phyloP scores from a whole-genome alignment of 2,113 vertebrate genomes.

The Phalacrocorax carbo region DNA sequence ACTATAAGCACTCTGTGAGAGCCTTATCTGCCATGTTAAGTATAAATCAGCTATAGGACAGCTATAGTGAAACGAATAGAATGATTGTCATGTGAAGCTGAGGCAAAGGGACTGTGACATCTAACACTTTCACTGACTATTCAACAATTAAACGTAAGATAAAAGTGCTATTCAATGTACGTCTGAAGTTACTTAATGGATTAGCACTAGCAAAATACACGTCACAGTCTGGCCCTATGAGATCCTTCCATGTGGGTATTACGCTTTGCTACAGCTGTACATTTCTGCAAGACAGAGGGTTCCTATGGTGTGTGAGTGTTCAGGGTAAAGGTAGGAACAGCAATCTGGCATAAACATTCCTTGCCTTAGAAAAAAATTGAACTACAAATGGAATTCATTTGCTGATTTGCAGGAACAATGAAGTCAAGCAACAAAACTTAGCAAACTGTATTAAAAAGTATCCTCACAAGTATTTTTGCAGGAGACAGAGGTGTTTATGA shows the following conservation, averaged over 20 bases:
- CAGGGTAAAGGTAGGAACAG: neutral
- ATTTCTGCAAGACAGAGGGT: neutral
- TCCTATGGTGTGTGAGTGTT: neutral
- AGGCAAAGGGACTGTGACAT: neutral
- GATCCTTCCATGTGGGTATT: neutral
- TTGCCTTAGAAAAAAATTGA: neutral
- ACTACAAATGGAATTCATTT: constrained; percentile 40
- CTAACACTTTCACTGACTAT: neutral
- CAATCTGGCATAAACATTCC: constrained; percentile 3
- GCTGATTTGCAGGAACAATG: constrained; percentile 47
- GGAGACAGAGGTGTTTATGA: constrained; percentile 48
- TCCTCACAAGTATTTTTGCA: constrained; percentile 50
- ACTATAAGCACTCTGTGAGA: neutral
- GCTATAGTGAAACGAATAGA: neutral
- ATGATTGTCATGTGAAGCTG: neutral
- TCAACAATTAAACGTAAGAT: neutral
- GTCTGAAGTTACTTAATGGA: neutral
- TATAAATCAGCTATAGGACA: neutral
- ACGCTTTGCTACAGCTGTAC: neutral
- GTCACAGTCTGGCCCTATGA: neutral
- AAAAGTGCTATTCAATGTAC: neutral
- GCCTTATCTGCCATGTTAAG: neutral
- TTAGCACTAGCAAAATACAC: neutral
- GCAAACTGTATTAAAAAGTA: constrained; percentile 43
- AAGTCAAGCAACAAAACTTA: constrained; percentile 45